These are phyloP conservation scores for Diachasmimorpha longicaudata DNA, from an alignment of 1,140 invertebrate genomes.

Conservation along the genomic window DNA sequence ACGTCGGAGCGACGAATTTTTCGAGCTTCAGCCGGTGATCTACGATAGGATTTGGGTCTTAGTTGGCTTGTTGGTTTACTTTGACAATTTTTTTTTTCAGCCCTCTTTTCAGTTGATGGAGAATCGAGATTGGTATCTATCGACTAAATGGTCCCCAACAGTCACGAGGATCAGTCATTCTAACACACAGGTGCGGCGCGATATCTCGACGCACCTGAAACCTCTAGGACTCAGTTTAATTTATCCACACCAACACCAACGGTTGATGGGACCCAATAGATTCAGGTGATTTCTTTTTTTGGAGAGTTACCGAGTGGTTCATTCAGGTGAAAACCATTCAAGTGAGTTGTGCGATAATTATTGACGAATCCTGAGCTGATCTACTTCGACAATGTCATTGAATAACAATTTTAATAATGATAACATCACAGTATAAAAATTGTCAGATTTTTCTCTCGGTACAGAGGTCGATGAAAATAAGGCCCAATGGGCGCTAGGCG, in stretches of 20 bases:
- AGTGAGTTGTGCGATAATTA: no score
- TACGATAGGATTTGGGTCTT: conserved; percentile 40
- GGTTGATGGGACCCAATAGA: no score
- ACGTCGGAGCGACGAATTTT: background rate
- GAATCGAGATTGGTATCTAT: conserved; percentile 57
- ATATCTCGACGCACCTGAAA: conserved; percentile 26
- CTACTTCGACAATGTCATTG: no score
- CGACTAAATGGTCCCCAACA: conserved; percentile 46
- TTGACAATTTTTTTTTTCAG: background rate
- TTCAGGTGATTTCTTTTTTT: no score
- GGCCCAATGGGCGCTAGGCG: background rate
- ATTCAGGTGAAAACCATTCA: no score
- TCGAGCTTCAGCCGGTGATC: background rate
- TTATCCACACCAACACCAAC: conserved; percentile 45
- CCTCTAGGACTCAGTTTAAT: conserved; percentile 47
- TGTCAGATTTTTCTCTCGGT: no score
- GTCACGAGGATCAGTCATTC: conserved; percentile 55
- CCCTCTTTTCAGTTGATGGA: background rate
- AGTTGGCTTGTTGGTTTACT: background rate
- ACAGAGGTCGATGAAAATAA: background rate
- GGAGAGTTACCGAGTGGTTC: no score
- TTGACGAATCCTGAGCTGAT: no score
- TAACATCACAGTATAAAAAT: no score
- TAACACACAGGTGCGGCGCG: conserved; percentile 42
- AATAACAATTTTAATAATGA: no score